These are phyloP conservation scores for Albula goreensis DNA, from an alignment of 2,113 vertebrate species.

Conservation along the genomic window DNA sequence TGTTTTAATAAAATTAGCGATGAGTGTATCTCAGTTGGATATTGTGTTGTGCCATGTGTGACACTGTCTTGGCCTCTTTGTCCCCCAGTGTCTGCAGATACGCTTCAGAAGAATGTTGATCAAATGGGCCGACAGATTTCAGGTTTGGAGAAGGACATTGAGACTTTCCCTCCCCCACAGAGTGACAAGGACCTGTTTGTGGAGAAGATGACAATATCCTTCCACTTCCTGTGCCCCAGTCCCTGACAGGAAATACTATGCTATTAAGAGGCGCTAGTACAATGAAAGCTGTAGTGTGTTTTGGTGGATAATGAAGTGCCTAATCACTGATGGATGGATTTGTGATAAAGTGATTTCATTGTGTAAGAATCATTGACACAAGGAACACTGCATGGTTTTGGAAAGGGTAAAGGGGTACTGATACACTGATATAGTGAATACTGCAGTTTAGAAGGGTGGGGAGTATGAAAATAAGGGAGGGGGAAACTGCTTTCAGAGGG, in stretches of 20 bases:
- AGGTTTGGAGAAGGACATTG: constrained; percentile 69
- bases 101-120: constrained; percentile 80
- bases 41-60: neutral
- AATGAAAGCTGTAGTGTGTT: neutral
- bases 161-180: constrained; percentile 74
- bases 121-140: constrained; percentile 78
- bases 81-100: constrained; percentile 75
- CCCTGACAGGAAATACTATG: neutral
- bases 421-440: neutral
- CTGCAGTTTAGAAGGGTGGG: neutral
- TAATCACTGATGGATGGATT: no score
- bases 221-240: constrained; percentile 23
- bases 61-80: constrained; percentile 5
- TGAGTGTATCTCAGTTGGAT: neutral
- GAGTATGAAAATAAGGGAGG: neutral
- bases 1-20: neutral
- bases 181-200: constrained; percentile 76
- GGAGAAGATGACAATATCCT: constrained; percentile 84
- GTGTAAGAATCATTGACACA: neutral
- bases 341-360: neutral
- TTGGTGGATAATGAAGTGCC: neutral
- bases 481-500: neutral
- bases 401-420: neutral
- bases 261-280: neutral
- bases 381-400: neutral